phyloP scores from a whole-genome alignment of 2,888 invertebrate species.

The Acleris literana region DNA sequence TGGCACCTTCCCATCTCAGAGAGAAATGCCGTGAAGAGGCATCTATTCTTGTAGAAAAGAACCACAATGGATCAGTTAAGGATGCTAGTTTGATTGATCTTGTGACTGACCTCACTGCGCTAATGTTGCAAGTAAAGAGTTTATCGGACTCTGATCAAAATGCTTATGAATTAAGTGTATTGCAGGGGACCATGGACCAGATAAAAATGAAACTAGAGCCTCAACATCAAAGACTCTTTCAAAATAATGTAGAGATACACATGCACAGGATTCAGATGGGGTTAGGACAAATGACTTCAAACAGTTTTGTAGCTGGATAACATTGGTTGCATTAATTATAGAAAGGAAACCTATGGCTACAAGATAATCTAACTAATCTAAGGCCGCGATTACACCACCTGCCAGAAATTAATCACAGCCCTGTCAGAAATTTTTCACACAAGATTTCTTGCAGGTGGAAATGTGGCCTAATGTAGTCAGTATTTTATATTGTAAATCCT shows the following conservation, averaged over 20 bases:
- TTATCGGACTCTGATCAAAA: slow-evolving; percentile 91
- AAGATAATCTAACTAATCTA: no score
- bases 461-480: no score
- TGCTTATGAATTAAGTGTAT: slow-evolving; percentile 94
- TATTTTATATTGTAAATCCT: no score
- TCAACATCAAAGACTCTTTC: slow-evolving; percentile 90
- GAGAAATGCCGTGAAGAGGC: slow-evolving; percentile 95
- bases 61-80: slow-evolving; percentile 85
- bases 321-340: background rate
- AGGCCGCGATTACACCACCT: no score
- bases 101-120: slow-evolving; percentile 93
- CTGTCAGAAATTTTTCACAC: no score
- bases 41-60: slow-evolving; percentile 89
- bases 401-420: no score
- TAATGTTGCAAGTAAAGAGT: slow-evolving; percentile 94
- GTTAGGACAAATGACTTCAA: slow-evolving; percentile 74
- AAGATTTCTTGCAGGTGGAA: no score
- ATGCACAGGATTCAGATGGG: slow-evolving; percentile 95
- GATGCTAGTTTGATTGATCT: slow-evolving; percentile 88
- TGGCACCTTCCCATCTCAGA: slow-evolving; percentile 93
- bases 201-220: slow-evolving; percentile 91
- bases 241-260: slow-evolving; percentile 95
- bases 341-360: no score
- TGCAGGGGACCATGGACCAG: slow-evolving; percentile 95
- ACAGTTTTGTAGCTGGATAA: slow-evolving; percentile 42